Percentiles rank a stretch among this genome's conserved stretches.
Evolutionary conservation across 2,888 invertebrate genomes (phyloP).

Genomic region (Drosophila leonis): DNA sequence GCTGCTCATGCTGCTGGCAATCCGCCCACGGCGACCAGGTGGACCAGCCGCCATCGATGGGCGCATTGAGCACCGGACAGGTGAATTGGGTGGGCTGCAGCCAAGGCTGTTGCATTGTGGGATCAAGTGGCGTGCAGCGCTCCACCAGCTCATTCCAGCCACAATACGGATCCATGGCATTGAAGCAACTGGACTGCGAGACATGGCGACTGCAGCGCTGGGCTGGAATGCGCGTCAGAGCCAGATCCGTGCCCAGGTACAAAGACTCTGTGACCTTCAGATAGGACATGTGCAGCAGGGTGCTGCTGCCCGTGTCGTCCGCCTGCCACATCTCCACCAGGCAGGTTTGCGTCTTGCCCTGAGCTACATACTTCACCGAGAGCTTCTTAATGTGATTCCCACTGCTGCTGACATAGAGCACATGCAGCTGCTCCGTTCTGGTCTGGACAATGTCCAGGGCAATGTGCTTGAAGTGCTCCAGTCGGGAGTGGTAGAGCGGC

Average conservation of each 20-base stretch:
- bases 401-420: constrained; percentile 93
- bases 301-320: constrained; percentile 80
- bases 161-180: constrained; percentile 96
- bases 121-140: constrained; percentile 89
- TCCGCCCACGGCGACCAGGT: constrained; percentile 93
- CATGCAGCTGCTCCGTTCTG: constrained; percentile 90
- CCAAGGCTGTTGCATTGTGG: constrained; percentile 89
- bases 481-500: constrained; percentile 90
- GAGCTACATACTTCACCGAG: constrained; percentile 87
- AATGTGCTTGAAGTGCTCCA: constrained; percentile 91
- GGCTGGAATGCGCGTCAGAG: constrained; percentile 90
- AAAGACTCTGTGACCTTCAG: constrained; percentile 93
- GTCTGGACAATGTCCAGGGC: constrained; percentile 92
- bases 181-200: constrained; percentile 90
- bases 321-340: constrained; percentile 94
- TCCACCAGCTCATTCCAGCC: constrained; percentile 94
- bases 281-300: constrained; percentile 90
- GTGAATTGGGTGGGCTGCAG: constrained; percentile 88
- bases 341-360: constrained; percentile 90
- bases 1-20: constrained; percentile 90
- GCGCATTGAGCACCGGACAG: constrained; percentile 90
- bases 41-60: constrained; percentile 94
- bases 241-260: constrained; percentile 90
- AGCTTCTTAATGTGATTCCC: constrained; percentile 92
- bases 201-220: constrained; percentile 92